Conservation (phyloP, 1,140 invertebrate species). For the Schlechtendalia chinensis region DNA sequence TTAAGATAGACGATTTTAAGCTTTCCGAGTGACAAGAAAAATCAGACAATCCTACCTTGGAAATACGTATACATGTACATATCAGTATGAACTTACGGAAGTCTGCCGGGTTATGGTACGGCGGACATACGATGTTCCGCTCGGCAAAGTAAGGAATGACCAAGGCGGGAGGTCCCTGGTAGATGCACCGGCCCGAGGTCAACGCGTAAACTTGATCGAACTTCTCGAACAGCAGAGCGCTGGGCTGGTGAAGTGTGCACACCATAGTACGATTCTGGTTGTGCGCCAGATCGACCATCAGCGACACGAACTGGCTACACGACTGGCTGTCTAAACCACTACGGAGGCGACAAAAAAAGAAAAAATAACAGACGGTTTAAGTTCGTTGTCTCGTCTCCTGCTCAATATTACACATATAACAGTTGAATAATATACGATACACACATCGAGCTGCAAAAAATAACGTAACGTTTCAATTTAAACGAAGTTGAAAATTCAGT, state of each 20-base stretch:
- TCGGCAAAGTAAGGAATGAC: slow-evolving; percentile 64
- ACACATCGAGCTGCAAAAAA: too few relatives aligned
- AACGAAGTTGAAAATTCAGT: too few relatives aligned
- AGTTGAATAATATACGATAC: neutral
- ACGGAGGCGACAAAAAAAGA: slow-evolving; percentile 23
- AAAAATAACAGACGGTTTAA: neutral
- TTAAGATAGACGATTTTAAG: too few relatives aligned
- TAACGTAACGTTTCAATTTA: too few relatives aligned
- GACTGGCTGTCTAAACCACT: slow-evolving; percentile 66
- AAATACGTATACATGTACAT: too few relatives aligned
- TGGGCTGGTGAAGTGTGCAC: slow-evolving; percentile 71
- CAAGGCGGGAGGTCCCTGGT: slow-evolving; percentile 59
- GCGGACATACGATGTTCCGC: slow-evolving; percentile 62
- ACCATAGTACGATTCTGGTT: slow-evolving; percentile 65
- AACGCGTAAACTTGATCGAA: slow-evolving; percentile 68
- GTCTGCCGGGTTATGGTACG: slow-evolving; percentile 69
- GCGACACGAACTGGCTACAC: slow-evolving; percentile 62
- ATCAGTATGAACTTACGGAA: slow-evolving; percentile 62
- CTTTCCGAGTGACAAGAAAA: too few relatives aligned
- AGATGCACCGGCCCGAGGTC: slow-evolving; percentile 64
- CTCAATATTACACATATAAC: too few relatives aligned
- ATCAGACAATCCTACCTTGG: too few relatives aligned
- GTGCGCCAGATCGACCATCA: slow-evolving; percentile 60
- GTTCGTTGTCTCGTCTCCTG: neutral
- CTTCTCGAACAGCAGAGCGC: slow-evolving; percentile 67